These are phyloP conservation scores for Malurus alboscapulatus DNA, from an alignment of 2,113 vertebrate genomes.

Conservation along the genomic window DNA sequence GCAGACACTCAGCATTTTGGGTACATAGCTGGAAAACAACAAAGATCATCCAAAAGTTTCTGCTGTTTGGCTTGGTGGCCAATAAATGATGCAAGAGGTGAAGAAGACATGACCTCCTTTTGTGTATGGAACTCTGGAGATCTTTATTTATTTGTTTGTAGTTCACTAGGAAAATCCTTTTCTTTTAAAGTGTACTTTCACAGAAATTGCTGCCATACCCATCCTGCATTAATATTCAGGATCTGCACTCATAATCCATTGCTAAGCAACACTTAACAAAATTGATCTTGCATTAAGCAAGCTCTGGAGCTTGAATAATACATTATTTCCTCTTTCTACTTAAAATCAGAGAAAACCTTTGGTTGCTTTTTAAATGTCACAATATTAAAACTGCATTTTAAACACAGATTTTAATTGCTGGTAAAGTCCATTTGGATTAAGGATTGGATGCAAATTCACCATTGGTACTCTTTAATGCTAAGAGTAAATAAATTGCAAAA, in stretches of 20 bases:
- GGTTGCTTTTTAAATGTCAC: constrained; percentile 25
- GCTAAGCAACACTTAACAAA: constrained; percentile 72
- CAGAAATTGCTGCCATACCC: constrained; percentile 5
- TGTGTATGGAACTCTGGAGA: neutral
- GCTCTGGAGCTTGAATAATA: constrained; percentile 64
- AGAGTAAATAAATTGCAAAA: constrained; percentile 8
- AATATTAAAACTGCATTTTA: constrained; percentile 31
- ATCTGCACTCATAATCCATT: constrained; percentile 59
- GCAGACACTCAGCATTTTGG: neutral
- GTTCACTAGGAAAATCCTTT: neutral
- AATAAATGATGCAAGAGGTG: neutral
- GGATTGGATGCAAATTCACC: neutral
- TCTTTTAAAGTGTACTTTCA: neutral
- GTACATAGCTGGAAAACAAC: neutral
- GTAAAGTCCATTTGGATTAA: constrained; percentile 36
- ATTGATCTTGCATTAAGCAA: constrained; percentile 66
- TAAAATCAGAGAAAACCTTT: constrained; percentile 41
- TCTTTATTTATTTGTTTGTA: neutral
- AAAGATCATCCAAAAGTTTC: neutral
- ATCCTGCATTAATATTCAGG: constrained; percentile 51
- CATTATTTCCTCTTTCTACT: constrained; percentile 56
- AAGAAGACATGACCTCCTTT: neutral
- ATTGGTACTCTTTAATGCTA: neutral
- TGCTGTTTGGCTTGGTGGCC: neutral
- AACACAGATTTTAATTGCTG: constrained; percentile 31